Evolutionary conservation across 30 jellyfish, hydroid and myxozoan genomes (phyloP), one percentile per base, ranked within the genome.

Genomic region (Rhopilema esculentum): DNA sequence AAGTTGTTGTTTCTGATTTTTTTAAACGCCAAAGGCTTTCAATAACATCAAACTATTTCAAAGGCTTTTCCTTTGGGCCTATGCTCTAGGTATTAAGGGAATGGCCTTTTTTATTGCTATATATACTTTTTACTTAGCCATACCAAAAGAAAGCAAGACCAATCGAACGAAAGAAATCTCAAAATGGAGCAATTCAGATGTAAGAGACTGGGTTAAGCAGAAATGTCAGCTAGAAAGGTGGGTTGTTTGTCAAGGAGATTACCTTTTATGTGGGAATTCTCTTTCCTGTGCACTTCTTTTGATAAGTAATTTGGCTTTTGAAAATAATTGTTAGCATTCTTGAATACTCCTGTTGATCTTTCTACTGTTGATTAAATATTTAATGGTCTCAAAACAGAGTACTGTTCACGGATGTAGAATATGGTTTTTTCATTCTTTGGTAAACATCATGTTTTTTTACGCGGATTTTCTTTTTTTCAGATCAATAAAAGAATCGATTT

Each of bases 401-500:
- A 12, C 12, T 12, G 6, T 40, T 40, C 6, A 2, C 57, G 6
- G 6, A 12, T 2, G 6, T 6, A 40, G 57, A 40, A 40, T 6
- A 12, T 2, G 57, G 12, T 12, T 40, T 6, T 40, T 12, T 40
- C 12, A 6, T 12, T 40, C 57, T 40, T 40, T 40, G 12, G 6
- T 40, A 6, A 2, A 40, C 12, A 12, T 40, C 12, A 40, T 40
- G 57, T 12, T 40, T 6, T 40, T 40, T 2, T 40, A 40, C 57
- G 57, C 12, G 6, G 12, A 16, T 72, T 28, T 72, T 19, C 21
- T 30, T 63, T 32, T 26, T 64, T 64, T 32, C 22, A 85, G 94
- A 17, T 24, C 83, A 0, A 85, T 85, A 4, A 63, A 85, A 57
- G 76, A 73, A 27, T 27, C 94, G 28, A 76, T 85, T 31, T 75